phyloP scores from a whole-genome alignment of 1,140 invertebrate species.

The Drosophila mauritiana region DNA sequence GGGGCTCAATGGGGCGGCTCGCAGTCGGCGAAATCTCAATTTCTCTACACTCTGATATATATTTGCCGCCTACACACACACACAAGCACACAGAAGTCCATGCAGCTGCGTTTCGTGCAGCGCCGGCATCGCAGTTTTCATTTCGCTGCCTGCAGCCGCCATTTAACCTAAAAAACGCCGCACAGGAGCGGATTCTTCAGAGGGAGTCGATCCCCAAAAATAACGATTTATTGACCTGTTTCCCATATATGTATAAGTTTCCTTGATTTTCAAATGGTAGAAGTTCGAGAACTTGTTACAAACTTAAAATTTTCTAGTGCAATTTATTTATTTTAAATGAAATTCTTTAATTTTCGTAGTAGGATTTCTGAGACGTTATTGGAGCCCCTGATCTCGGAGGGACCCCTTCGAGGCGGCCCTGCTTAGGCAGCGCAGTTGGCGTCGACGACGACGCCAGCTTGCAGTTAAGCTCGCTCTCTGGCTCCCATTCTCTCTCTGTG shows the following conservation, averaged over 20 bases:
- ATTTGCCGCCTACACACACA: slow-evolving; percentile 71
- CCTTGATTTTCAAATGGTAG: too few species aligned
- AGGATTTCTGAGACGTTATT: background rate
- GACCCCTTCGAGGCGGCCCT: slow-evolving; percentile 4
- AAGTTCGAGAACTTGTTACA: too few species aligned
- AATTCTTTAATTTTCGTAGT: background rate
- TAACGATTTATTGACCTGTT: too few species aligned
- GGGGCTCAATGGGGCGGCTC: slow-evolving; percentile 63
- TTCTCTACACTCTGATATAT: slow-evolving; percentile 73
- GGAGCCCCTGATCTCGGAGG: background rate
- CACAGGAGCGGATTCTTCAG: slow-evolving; percentile 23
- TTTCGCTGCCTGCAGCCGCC: slow-evolving; percentile 59
- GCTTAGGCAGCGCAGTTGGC: slow-evolving; percentile 26
- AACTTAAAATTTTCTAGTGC: too few species aligned
- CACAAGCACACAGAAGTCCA: background rate
- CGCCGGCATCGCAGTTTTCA: slow-evolving; percentile 56
- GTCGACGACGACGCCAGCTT: slow-evolving; percentile 44
- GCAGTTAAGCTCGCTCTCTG: slow-evolving; percentile 43
- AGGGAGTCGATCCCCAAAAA: background rate
- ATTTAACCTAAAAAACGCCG: slow-evolving; percentile 72
- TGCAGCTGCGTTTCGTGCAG: slow-evolving; percentile 56
- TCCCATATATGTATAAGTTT: too few species aligned
- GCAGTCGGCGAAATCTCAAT: slow-evolving; percentile 55
- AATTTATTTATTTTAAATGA: background rate
- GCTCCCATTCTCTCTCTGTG: slow-evolving; percentile 28